These are phyloP conservation scores for Tenualosa ilisha DNA, from an alignment of 2,797 vertebrate species.

Conservation along the genomic window DNA sequence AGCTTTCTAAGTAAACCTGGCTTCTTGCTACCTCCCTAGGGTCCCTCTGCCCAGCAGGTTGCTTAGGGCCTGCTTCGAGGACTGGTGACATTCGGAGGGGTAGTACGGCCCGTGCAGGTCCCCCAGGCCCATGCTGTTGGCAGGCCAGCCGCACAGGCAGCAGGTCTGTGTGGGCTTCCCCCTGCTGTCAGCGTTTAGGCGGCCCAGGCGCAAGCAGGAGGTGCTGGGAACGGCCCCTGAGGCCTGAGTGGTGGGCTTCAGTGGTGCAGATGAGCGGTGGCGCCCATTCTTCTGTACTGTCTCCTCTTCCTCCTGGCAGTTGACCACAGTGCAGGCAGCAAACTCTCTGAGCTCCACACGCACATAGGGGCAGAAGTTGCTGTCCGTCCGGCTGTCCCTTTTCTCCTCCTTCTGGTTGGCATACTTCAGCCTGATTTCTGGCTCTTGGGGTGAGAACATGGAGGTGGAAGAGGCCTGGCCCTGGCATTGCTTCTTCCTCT, in stretches of 20 bases:
- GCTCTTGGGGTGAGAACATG: conserved; percentile 63
- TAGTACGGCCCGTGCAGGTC: conserved; percentile 78
- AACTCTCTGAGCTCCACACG: conserved; percentile 57
- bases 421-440: conserved; percentile 71
- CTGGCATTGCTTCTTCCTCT: conserved; percentile 32
- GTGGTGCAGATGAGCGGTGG: neutral
- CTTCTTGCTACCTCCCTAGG: conserved; percentile 25
- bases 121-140: conserved; percentile 69
- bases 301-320: conserved; percentile 71
- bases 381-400: conserved; percentile 42
- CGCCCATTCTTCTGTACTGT: conserved; percentile 31
- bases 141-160: conserved; percentile 70
- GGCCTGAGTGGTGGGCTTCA: neutral
- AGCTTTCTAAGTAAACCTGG: conserved; percentile 1
- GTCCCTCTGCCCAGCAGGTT: neutral
- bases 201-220: conserved; percentile 70
- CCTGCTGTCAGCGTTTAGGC: conserved; percentile 45
- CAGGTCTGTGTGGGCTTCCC: conserved; percentile 55
- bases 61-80: conserved; percentile 25
- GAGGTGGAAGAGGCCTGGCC: conserved; percentile 24
- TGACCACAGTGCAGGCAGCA: conserved; percentile 66
- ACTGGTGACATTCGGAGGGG: conserved; percentile 13
- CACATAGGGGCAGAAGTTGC: conserved; percentile 69
- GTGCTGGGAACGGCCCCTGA: conserved; percentile 67
- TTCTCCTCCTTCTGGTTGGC: conserved; percentile 58